Evolutionary conservation across 2,113 vertebrate genomes (phyloP), one percentile per base, ranked within the genome.

Genomic region (Dicaeum eximium): DNA sequence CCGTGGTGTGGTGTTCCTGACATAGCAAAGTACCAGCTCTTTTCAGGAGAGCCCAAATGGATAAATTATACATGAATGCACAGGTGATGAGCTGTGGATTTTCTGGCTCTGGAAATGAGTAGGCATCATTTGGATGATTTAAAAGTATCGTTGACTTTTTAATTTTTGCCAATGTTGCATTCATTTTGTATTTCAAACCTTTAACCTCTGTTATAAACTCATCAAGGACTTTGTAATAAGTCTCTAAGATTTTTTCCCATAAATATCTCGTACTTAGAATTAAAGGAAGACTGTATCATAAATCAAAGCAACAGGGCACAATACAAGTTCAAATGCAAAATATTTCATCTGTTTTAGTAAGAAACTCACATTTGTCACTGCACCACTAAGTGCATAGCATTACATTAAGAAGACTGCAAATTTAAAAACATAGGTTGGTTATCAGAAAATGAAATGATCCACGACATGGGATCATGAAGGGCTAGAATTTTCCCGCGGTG

Each of bases 61-160:
- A 15, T 97, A 86, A 98, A 98, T 86, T 97, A 91, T 53, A 92
- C 72, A n/a, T 78, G 98, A 75, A 98, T 97, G 15, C 97, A 98
- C 96, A 98, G 98, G 97, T 98, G 92, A 95, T 56, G 60, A 91
- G 62, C 37, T 67, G 8, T 42, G 50, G 35, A 35, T 44, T 93
- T 89, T 82, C 67, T 82, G 79, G 31, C 70, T 69, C 86, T 78
- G 62, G 53, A 95, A 90, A 84, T 54, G 5, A 77, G 5, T 21
- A 62, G 14, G 8, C 4, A 42, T 72, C 0, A 0, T 53, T 50
- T n/a, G 11, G 11, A n/a, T 50, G 15, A 19, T 22, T 90, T 65
- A 7, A 72, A 84, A 73, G 21, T 15, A 54, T 3, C 1, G 37
- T 35, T 61, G 35, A 9, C 5, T 2, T 62, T 42, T 25, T 8